Evolutionary conservation across 2,888 invertebrate genomes (phyloP), one percentile per base, ranked within the genome.

Genomic region (Rosalia funebris): DNA sequence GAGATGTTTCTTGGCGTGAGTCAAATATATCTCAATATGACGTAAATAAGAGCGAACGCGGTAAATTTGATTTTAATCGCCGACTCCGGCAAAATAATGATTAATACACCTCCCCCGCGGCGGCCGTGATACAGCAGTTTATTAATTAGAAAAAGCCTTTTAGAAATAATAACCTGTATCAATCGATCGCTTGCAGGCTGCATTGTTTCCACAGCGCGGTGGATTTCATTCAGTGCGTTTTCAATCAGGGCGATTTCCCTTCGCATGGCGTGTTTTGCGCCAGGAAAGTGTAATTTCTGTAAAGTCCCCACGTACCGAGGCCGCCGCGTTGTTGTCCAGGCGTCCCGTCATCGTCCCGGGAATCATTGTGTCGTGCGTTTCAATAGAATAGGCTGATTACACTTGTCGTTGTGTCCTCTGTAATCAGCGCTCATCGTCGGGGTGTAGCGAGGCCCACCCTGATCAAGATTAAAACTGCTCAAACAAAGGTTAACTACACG

Each of bases 401-500:
- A 74, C 72, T 77, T 77, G 76, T 77, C 75, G 74, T 71, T 67
- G 72, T 74, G 59, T 62, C 63, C 65, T 70, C 72, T 71, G 72
- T 73, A 72, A 75, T 74, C 73, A 73, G 64, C 65, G 56, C 65
- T 71, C 63, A 70, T 71, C 69, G 45, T 50, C 53, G 47, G 44
- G 25, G 68, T 65, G 62, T 45, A 42, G 36, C 53, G 48, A 54
- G 67, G 62, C 74, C 73, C 69, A 72, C 77, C 72, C 68, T 69
- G 71, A 67, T 65, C 73, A 70, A 77, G 76, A 79, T 79, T 79
- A 78, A 78, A 79, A 77, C 72, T 71, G 3, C 65, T 71, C 75
- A 73, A 77, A 78, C 78, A 77, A 79, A 79, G 78, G 79, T 78
- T 77, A 78, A 67, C 68, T 65, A 66, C 61, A 66, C 64, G 64